Evolutionary conservation across 1,140 invertebrate species (phyloP), one percentile per base, ranked within the genome.

Genomic region (Drosophila asahinai): DNA sequence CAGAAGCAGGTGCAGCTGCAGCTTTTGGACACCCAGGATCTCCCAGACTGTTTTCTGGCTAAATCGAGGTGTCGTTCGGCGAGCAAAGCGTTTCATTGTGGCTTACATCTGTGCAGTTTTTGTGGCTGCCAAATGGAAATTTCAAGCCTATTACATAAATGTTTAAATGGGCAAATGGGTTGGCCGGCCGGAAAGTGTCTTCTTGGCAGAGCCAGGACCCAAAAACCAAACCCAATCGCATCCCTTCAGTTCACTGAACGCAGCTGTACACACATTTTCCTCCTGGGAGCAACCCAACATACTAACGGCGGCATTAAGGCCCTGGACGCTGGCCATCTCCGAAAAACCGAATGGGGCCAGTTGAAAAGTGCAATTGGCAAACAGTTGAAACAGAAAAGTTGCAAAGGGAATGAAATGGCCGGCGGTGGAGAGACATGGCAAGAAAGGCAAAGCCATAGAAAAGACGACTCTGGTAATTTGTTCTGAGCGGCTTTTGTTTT

Each of bases 401-500:
- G 76, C 42, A 52, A 71, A 79, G 77, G 49, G 30, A 59, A 59
- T 22, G 63, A 52, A 47, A 25, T 33, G 68, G 40, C 27, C 33
- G 19, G 15, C 40, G 17, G 38, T 52, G 22, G 30, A 30, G 19
- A 30, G 45, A 43, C 27, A 59, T 14, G 63, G 49, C 52, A 70
- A 64, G 52, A 73, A 79, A 54, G 67, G 80, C 80, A 83, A 87
- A 89, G 73, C 82, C 80, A 73, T 58, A 68, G 81, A 89, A 84
- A 84, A 90, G 81, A 90, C 84, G 87, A 84, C 81, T 89, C 84
- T 83, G 74, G 81, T 90, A 89, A 89, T 89, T 89, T 89, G 86
- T 89, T 90, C 77, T 84, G 84, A 87, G 86, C 84, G 81, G 84
- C 86, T 89, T 89, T 89, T 89, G 84, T 89, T 84, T 89, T 89